Evolutionary conservation across 2,113 vertebrate genomes (phyloP).

Genomic region (Xenopus borealis): DNA sequence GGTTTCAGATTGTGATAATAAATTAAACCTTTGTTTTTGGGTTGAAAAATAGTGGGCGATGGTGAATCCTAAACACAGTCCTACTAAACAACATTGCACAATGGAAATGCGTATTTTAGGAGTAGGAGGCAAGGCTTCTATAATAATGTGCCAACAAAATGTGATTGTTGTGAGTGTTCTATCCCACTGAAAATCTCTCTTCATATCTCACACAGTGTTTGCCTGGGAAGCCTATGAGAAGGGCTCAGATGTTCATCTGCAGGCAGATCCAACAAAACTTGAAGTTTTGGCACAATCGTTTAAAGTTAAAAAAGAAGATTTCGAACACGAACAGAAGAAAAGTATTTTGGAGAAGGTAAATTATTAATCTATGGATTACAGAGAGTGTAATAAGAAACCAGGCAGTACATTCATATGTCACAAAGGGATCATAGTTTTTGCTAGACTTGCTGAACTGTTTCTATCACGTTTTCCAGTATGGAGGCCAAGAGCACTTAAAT

Average conservation of each 20-base stretch:
- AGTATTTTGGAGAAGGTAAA: slow-evolving; percentile 89
- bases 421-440: too few species aligned
- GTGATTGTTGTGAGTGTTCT: not conserved
- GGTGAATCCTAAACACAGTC: too few species aligned
- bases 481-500: slow-evolving; percentile 88
- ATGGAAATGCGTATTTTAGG: too few species aligned
- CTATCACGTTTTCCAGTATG: slow-evolving; percentile 72
- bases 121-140: too few species aligned
- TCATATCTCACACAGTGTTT: slow-evolving; percentile 77
- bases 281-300: slow-evolving; percentile 92
- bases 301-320: slow-evolving; percentile 97
- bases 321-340: slow-evolving; percentile 90
- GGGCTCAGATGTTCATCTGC: slow-evolving; percentile 95
- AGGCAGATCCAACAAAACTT: slow-evolving; percentile 94
- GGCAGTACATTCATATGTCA: too few species aligned
- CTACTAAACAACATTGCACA: too few species aligned
- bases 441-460: not conserved
- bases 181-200: not conserved
- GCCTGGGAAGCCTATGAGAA: slow-evolving; percentile 98
- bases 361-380: too few species aligned
- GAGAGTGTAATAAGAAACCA: too few species aligned
- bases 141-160: too few species aligned
- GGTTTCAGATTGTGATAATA: too few species aligned
- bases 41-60: too few species aligned
- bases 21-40: too few species aligned